Percentiles rank a stretch among this genome's conserved stretches.
Conservation (phyloP, 1,140 invertebrate species). For the Plutomurus gul region DNA sequence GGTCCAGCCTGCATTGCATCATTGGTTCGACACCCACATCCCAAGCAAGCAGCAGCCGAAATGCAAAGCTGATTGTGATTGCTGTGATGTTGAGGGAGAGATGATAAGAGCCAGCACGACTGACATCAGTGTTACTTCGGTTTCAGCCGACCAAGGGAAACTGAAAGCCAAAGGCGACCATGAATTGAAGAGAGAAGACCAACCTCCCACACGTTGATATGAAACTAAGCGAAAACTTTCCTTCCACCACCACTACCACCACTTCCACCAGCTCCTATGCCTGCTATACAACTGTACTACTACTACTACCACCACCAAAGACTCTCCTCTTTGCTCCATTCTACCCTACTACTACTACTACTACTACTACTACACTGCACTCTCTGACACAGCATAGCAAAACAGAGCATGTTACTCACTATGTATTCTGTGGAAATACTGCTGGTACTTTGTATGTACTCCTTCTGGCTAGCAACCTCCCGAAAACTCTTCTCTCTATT, state of each 20-base stretch:
- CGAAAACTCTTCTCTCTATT: slow-evolving; percentile 26
- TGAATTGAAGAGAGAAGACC: slow-evolving; percentile 10
- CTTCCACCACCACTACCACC: neutral
- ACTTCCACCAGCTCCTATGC: too few relatives aligned
- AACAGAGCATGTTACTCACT: too few relatives aligned
- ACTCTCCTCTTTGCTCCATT: neutral
- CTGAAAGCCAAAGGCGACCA: slow-evolving; percentile 21
- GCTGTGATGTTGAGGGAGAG: neutral
- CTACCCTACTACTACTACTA: too few relatives aligned
- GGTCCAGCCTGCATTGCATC: neutral
- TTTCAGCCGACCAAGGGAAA: slow-evolving; percentile 9
- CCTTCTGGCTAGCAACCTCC: neutral
- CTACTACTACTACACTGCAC: too few relatives aligned
- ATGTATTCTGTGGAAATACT: too few relatives aligned
- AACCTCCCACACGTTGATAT: slow-evolving; percentile 31
- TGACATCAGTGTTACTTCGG: neutral
- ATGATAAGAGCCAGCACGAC: neutral
- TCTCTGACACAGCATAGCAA: too few relatives aligned
- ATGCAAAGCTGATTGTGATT: slow-evolving; percentile 21
- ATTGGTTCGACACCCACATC: neutral
- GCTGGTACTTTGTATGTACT: too few relatives aligned
- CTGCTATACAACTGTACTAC: neutral
- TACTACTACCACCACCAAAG: neutral
- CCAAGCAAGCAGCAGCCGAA: neutral
- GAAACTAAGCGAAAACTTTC: slow-evolving; percentile 24